Conservation (phyloP, 2,888 invertebrate genomes). For the Hedya salicella region DNA sequence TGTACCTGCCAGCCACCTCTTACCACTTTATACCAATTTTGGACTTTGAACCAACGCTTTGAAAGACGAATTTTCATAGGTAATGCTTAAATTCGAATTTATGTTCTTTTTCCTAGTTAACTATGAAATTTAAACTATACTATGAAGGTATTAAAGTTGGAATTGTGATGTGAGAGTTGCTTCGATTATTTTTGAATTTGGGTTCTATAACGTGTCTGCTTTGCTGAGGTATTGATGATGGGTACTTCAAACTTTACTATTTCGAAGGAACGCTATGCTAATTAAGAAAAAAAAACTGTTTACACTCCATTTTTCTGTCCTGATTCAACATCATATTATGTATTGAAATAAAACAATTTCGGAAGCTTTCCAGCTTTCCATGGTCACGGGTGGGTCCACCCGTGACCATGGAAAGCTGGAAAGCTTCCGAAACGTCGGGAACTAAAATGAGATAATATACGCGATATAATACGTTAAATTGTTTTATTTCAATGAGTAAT, state of each 20-base stretch:
- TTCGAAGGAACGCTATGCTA: slow-evolving; percentile 3
- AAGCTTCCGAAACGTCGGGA: too few species aligned
- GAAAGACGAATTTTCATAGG: slow-evolving; percentile 10
- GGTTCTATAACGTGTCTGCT: slow-evolving; percentile 34
- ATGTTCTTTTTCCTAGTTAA: neutral
- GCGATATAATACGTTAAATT: too few species aligned
- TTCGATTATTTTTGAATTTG: slow-evolving; percentile 37
- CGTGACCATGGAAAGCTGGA: too few species aligned
- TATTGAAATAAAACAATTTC: too few species aligned
- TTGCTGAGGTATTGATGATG: slow-evolving; percentile 23
- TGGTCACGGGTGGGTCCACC: too few species aligned
- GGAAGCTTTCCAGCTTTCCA: too few species aligned
- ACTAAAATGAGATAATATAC: too few species aligned
- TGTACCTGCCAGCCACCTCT: slow-evolving; percentile 20
- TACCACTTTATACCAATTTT: slow-evolving; percentile 6
- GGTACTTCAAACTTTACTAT: slow-evolving; percentile 23
- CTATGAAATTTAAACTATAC: slow-evolving; percentile 18
- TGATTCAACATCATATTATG: too few species aligned
- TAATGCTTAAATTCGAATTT: slow-evolving; percentile 4
- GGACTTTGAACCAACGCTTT: neutral
- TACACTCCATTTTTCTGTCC: too few species aligned
- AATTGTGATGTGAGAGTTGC: neutral
- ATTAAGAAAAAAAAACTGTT: too few species aligned
- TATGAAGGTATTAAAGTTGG: slow-evolving; percentile 2
- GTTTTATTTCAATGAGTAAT: too few species aligned